A percentile compares a stretch with the other conserved stretches of the same genome.
phyloP scores from a whole-genome alignment of 2,888 invertebrate species.

The Dolichomitus sp. region DNA sequence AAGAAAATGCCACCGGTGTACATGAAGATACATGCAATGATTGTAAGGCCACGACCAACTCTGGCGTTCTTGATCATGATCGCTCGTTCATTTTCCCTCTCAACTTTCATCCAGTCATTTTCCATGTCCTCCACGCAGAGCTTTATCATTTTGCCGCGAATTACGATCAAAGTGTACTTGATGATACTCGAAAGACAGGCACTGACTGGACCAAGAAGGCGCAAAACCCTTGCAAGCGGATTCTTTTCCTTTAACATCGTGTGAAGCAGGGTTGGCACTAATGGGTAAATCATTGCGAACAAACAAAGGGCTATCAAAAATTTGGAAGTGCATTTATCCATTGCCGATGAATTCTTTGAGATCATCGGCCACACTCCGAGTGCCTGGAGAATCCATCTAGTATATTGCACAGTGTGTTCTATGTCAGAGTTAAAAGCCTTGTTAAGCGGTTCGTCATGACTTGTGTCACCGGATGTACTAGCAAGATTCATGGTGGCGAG shows the following conservation, averaged over 20 bases:
- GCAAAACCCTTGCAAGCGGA: neutral
- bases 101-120: constrained; percentile 70
- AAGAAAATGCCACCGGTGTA: constrained; percentile 72
- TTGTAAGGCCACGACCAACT: constrained; percentile 45
- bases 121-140: constrained; percentile 62
- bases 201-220: neutral
- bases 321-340: constrained; percentile 28
- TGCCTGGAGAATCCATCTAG: constrained; percentile 45
- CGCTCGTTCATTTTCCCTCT: constrained; percentile 53
- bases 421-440: constrained; percentile 38
- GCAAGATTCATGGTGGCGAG: neutral
- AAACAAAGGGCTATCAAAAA: constrained; percentile 4
- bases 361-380: constrained; percentile 63
- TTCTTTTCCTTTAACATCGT: constrained; percentile 46
- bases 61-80: constrained; percentile 55
- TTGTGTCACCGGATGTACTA: neutral
- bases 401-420: constrained; percentile 42
- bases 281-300: constrained; percentile 15
- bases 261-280: constrained; percentile 37
- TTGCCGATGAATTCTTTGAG: constrained; percentile 25
- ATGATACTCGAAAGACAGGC: constrained; percentile 54
- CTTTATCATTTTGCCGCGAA: constrained; percentile 56
- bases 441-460: neutral
- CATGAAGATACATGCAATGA: constrained; percentile 71
- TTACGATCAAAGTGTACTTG: constrained; percentile 54